Evolutionary conservation across 1,140 invertebrate genomes (phyloP).

Genomic region (Dreissena rostriformis): DNA sequence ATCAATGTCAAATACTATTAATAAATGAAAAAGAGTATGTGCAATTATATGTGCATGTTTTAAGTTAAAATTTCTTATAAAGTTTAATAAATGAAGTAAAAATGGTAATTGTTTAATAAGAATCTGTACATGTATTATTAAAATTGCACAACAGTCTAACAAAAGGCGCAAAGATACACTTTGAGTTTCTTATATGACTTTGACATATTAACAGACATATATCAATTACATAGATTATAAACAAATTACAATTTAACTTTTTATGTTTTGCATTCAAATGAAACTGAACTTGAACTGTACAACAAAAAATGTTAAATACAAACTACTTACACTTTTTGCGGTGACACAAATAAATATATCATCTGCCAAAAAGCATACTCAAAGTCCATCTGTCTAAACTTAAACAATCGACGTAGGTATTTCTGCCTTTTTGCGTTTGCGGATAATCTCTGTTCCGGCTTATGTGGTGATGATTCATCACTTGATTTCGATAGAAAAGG

Average conservation of each 20-base stretch:
- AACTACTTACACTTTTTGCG: conserved; percentile 93
- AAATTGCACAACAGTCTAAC: neutral
- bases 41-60: too few species aligned
- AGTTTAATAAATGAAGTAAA: too few species aligned
- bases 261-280: too few species aligned
- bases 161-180: conserved; percentile 3
- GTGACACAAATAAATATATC: conserved; percentile 96
- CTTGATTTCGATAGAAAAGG: conserved; percentile 50
- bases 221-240: too few species aligned
- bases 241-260: too few species aligned
- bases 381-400: conserved; percentile 99
- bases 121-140: too few species aligned
- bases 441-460: conserved; percentile 69
- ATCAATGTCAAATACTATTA: too few species aligned
- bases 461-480: conserved; percentile 51
- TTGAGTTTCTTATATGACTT: neutral
- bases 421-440: conserved; percentile 96
- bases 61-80: too few species aligned
- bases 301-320: conserved; percentile 40
- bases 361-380: conserved; percentile 99
- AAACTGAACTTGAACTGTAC: too few species aligned
- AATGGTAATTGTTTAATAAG: too few species aligned
- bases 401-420: conserved; percentile 94
- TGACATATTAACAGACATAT: too few species aligned
- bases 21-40: too few species aligned